Base-by-base conservation (phyloP, 2,797 vertebrate species). In the Xiphophorus birchmanni region DNA sequence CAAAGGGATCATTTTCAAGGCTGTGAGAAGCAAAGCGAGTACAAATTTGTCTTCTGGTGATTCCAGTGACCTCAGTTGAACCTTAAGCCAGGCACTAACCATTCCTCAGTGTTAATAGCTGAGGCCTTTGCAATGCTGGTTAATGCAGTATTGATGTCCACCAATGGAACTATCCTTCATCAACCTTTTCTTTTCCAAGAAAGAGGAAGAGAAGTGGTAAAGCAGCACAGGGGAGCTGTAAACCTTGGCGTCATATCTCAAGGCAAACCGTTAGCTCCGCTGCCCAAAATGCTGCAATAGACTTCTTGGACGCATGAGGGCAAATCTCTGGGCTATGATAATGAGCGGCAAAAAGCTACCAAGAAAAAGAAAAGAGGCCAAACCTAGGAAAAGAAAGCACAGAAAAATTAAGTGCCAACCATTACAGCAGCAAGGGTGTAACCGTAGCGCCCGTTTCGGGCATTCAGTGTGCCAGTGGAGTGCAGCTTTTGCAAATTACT, bases 81-180 rank as follows among this genome's bases (percentile, higher is more conserved):
- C 94, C 90, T 90, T 84, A 80, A 82, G 88, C 85, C 87, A 80
- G 85, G 72, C 89, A 86, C 88, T 79, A 87, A 90, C 92, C 94
- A 95, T 95, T 88, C 91, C 88, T 95, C 93, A 96, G 91, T 90
- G 90, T 91, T 95, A 95, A 95, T 94, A 91, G 93, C 92, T 88
- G 87, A 91, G 87, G 87, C 91, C 90, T 91, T 93, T 93, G 95
- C 93, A 93, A 94, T 92, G 87, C 91, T 80, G 93, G 93, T 93
- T 96, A 96, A 96, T 96, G 93, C 91, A 94, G 92, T 97, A 97
- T 96, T 96, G 96, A 97, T 97, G 96, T 95, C 95, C 94, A 93
- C 84, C 92, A 91, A 82, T 84, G 88, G 78, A 81, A 91, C 92
- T 89, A 94, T 95, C 94, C 91, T 91, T 93, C 89, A 95, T 94